Evolutionary conservation across 2,797 vertebrate genomes (phyloP).

Genomic region (Crocodylus rhombifer): DNA sequence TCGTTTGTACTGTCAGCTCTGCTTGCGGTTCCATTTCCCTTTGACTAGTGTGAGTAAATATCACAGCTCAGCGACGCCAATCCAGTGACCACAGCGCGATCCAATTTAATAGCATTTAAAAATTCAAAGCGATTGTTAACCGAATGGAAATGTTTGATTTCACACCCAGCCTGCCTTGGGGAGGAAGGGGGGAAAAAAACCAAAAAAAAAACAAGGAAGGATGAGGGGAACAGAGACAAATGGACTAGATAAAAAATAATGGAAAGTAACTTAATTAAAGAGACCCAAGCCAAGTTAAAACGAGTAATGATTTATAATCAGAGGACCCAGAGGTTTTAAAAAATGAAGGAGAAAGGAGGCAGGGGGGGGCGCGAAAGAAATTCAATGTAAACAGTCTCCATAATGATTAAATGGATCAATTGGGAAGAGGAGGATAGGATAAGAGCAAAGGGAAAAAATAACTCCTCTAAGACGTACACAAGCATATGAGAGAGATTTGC

Average conservation of each 20-base stretch:
- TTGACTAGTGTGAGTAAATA: slow-evolving; percentile 80
- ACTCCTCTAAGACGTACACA: slow-evolving; percentile 21
- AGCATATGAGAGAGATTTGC: slow-evolving; percentile 42
- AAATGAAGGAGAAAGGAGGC: slow-evolving; percentile 35
- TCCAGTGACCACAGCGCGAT: slow-evolving; percentile 77
- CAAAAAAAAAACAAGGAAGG: slow-evolving; percentile 29
- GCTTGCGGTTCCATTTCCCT: slow-evolving; percentile 70
- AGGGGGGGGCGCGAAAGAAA: slow-evolving; percentile 13
- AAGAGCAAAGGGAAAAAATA: slow-evolving; percentile 49
- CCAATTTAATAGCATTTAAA: slow-evolving; percentile 82
- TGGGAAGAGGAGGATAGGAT: slow-evolving; percentile 59
- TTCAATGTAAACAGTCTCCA: slow-evolving; percentile 39
- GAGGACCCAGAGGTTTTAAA: slow-evolving; percentile 32
- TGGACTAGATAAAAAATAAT: slow-evolving; percentile 79
- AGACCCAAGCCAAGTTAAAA: slow-evolving; percentile 67
- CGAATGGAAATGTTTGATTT: slow-evolving; percentile 81
- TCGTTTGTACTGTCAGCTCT: neutral
- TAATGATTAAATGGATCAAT: slow-evolving; percentile 58
- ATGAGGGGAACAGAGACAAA: slow-evolving; percentile 66
- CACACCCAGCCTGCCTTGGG: slow-evolving; percentile 72
- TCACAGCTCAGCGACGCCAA: slow-evolving; percentile 75
- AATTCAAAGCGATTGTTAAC: slow-evolving; percentile 75
- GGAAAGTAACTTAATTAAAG: slow-evolving; percentile 79
- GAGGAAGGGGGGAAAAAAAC: slow-evolving; percentile 48
- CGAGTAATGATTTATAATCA: slow-evolving; percentile 64